phyloP scores from a whole-genome alignment of 2,797 vertebrate species.

The Sorex maritimensis region DNA sequence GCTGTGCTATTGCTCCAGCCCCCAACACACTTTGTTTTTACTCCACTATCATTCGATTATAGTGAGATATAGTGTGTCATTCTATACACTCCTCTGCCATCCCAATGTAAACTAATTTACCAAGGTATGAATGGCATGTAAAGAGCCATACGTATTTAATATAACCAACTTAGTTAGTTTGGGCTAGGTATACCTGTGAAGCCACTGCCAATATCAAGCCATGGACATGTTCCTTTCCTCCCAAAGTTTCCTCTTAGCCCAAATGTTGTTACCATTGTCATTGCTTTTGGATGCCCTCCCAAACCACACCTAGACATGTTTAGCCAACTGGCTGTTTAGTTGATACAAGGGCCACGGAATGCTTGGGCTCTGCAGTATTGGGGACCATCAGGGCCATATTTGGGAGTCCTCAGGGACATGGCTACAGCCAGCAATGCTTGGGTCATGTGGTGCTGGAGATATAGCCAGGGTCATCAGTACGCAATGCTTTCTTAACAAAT shows the following conservation, averaged over 20 bases:
- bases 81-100: neutral
- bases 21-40: neutral
- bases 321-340: no score
- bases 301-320: no score
- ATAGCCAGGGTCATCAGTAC: neutral
- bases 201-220: neutral
- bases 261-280: neutral
- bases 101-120: neutral
- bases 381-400: neutral
- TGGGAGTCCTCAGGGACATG: no score
- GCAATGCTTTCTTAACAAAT: neutral
- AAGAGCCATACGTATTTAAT: neutral
- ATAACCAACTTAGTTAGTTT: neutral
- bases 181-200: neutral
- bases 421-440: no score
- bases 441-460: no score
- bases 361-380: no score
- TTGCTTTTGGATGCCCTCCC: neutral
- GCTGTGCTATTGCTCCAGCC: no score
- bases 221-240: neutral
- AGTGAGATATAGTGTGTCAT: neutral
- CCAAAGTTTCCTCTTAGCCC: neutral
- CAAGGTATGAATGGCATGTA: neutral
- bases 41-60: conserved; percentile 1
- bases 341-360: no score